Percentiles rank a stretch among this genome's conserved stretches.
phyloP scores from a whole-genome alignment of 2,888 invertebrate genomes.

The Tholera decimalis region DNA sequence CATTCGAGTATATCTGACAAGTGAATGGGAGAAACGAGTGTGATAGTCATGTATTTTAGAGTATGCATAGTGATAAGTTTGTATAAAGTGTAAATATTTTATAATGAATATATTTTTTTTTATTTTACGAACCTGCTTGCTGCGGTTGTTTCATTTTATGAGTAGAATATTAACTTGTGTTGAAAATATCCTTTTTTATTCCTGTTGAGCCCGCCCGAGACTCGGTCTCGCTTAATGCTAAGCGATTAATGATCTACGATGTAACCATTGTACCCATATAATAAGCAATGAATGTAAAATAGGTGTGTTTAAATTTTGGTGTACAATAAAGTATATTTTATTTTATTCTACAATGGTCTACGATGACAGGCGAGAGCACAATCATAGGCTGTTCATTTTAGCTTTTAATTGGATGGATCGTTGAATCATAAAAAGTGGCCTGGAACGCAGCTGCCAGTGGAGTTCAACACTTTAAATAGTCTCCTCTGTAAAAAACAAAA shows the following conservation, averaged over 20 bases:
- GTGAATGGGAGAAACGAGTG: slow-evolving; percentile 48
- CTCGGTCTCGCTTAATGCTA: neutral
- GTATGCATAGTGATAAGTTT: slow-evolving; percentile 63
- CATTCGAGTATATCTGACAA: slow-evolving; percentile 92
- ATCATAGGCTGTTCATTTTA: too few relatives aligned
- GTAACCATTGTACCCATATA: too few relatives aligned
- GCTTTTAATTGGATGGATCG: too few relatives aligned
- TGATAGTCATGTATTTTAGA: slow-evolving; percentile 65
- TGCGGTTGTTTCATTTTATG: slow-evolving; percentile 18
- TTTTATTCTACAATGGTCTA: too few relatives aligned
- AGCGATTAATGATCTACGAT: neutral
- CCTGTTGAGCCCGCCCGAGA: neutral
- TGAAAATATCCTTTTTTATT: neutral
- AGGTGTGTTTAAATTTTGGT: too few relatives aligned
- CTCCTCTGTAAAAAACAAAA: too few relatives aligned
- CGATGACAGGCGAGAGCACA: too few relatives aligned
- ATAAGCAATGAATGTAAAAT: too few relatives aligned
- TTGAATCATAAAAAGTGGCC: too few relatives aligned
- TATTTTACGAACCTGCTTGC: slow-evolving; percentile 52
- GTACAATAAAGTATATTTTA: too few relatives aligned
- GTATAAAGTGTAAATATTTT: slow-evolving; percentile 74
- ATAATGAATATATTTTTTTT: slow-evolving; percentile 67
- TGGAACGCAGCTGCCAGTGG: too few relatives aligned
- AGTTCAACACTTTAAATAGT: too few relatives aligned
- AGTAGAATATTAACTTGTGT: neutral